A percentile compares a stretch with the other conserved stretches of the same genome.
Evolutionary conservation across 2,113 vertebrate genomes (phyloP).

Genomic region (Dinomys branickii): DNA sequence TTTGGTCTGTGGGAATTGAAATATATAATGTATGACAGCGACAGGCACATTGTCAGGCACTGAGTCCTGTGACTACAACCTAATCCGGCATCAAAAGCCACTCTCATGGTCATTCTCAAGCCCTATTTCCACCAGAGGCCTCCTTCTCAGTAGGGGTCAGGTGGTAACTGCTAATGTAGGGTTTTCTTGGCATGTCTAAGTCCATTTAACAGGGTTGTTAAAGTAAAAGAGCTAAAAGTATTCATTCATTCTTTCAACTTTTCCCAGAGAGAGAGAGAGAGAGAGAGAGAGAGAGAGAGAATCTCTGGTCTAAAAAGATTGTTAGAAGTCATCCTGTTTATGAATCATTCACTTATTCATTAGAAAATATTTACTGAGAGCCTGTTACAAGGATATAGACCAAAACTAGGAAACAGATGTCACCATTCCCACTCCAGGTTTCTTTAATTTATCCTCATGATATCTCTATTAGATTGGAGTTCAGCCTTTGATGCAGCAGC

Average conservation of each 20-base stretch:
- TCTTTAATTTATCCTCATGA: background rate
- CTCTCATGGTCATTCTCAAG: background rate
- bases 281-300: background rate
- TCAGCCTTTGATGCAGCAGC: background rate
- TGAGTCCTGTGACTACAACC: background rate
- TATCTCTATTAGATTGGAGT: background rate
- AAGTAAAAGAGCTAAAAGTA: background rate
- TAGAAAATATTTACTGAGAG: constrained; percentile 25
- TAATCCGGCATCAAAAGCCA: background rate
- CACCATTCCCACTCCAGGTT: background rate
- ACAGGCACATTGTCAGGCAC: background rate
- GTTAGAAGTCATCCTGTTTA: background rate
- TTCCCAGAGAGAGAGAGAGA: background rate
- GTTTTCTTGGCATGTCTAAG: background rate
- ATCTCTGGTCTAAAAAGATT: background rate
- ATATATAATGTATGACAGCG: background rate
- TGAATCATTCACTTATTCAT: background rate
- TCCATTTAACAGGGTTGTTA: background rate
- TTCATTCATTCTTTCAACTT: background rate
- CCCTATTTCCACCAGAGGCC: background rate
- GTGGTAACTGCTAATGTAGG: background rate
- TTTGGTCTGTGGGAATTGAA: constrained; percentile 11
- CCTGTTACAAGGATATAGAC: background rate
- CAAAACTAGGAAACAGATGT: background rate
- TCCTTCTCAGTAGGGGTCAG: background rate